Evolutionary conservation across 1,140 invertebrate species (phyloP).

Genomic region (Papilio polyxenes): DNA sequence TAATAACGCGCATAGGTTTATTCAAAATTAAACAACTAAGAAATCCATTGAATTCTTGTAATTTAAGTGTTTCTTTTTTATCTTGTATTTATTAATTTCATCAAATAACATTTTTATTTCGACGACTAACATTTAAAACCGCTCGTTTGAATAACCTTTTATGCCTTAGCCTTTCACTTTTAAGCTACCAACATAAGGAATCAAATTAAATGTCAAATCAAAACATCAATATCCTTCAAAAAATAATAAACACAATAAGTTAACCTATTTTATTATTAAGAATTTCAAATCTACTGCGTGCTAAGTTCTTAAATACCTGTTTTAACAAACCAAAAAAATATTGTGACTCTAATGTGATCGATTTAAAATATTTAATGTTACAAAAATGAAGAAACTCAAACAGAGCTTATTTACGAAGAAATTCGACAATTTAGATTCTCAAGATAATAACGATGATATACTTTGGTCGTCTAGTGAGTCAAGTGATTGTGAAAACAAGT

Average conservation of each 20-base stretch:
- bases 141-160: background rate
- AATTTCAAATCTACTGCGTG: background rate
- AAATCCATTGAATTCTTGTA: too few species aligned
- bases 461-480: slow-evolving; percentile 66
- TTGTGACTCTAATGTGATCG: background rate
- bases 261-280: slow-evolving; percentile 8
- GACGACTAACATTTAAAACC: background rate
- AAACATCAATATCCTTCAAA: background rate
- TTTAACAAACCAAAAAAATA: background rate
- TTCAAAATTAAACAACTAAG: too few species aligned
- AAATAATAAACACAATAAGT: slow-evolving; percentile 17
- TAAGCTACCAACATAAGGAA: background rate
- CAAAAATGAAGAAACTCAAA: slow-evolving; percentile 57
- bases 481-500: slow-evolving; percentile 60
- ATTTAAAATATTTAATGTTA: background rate
- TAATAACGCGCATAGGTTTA: too few species aligned
- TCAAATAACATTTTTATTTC: background rate
- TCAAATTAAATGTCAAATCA: background rate
- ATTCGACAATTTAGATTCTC: slow-evolving; percentile 63
- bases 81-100: too few species aligned
- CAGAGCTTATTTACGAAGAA: slow-evolving; percentile 58
- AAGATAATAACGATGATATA: slow-evolving; percentile 64
- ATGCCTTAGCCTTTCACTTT: slow-evolving; percentile 6
- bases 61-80: too few species aligned
- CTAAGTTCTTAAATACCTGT: background rate